These are phyloP conservation scores for Semnornis frantzii DNA, from an alignment of 2,113 vertebrate genomes.

Conservation along the genomic window DNA sequence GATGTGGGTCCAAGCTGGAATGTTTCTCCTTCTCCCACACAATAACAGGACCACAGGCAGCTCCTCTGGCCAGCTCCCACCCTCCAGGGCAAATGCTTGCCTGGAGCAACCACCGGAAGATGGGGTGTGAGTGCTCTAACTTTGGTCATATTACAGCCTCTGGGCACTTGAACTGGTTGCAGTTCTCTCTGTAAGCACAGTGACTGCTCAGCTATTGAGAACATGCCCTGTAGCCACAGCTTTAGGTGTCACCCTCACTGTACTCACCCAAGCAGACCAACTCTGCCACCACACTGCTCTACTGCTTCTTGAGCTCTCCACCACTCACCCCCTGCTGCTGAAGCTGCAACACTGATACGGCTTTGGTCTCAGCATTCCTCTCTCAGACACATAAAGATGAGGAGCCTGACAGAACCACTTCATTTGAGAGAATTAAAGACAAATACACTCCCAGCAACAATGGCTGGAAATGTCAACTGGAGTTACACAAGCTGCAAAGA, in stretches of 20 bases:
- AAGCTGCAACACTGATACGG: not conserved
- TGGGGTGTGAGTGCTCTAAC: not conserved
- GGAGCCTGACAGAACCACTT: not conserved
- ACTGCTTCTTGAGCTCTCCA: not conserved
- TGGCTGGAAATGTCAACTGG: not conserved
- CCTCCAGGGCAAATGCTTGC: not conserved
- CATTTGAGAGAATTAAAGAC: not conserved
- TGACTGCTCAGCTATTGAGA: not conserved
- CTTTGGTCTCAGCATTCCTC: not conserved
- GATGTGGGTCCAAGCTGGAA: not conserved
- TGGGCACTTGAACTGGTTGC: not conserved
- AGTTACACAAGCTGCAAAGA: not conserved
- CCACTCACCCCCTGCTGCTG: not conserved
- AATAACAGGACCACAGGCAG: not conserved
- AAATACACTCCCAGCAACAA: constrained; percentile 18
- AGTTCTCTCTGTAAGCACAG: not conserved
- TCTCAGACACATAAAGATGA: not conserved
- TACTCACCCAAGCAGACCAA: not conserved
- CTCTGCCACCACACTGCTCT: not conserved
- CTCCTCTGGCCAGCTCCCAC: not conserved
- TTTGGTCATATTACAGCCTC: not conserved
- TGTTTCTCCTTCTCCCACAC: not conserved
- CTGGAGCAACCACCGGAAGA: not conserved
- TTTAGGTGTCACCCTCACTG: not conserved
- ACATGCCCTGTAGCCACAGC: not conserved